A percentile compares a stretch with the other conserved stretches of the same genome.
Evolutionary conservation across 2,113 vertebrate species (phyloP).

Genomic region (Plestiodon gilberti): DNA sequence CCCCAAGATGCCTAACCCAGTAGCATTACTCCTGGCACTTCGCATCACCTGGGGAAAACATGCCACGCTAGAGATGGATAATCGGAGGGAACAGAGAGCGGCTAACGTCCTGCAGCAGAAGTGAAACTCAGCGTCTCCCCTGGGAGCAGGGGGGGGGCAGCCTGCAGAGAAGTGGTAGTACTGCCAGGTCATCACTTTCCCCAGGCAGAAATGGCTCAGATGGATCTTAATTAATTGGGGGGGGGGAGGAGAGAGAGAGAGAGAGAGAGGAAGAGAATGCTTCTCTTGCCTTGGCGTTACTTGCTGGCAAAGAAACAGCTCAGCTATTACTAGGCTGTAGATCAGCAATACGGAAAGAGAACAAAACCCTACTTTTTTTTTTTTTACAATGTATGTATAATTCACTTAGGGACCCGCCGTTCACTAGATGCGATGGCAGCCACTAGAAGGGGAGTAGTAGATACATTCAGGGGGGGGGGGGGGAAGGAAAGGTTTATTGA

Average conservation of each 20-base stretch:
- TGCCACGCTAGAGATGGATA: too few relatives aligned
- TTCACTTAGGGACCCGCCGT: neutral
- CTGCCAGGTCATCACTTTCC: accelerated
- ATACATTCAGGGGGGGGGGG: neutral
- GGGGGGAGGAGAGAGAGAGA: neutral
- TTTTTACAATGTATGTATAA: neutral
- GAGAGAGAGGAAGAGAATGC: too few relatives aligned
- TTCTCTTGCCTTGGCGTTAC: neutral
- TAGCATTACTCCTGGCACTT: too few relatives aligned
- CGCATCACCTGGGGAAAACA: too few relatives aligned
- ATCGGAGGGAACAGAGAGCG: too few relatives aligned
- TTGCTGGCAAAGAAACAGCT: neutral
- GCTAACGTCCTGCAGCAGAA: neutral
- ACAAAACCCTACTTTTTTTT: neutral
- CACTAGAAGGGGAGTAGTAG: neutral
- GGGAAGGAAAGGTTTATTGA: neutral
- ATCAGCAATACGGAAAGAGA: neutral
- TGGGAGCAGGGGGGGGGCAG: neutral
- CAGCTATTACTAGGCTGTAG: neutral
- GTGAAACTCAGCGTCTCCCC: neutral
- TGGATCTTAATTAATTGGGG: neutral
- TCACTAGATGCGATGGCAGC: too few relatives aligned
- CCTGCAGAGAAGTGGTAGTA: neutral
- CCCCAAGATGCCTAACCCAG: too few relatives aligned
- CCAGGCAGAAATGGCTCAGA: neutral